Evolutionary conservation across 2,888 invertebrate species (phyloP).

Genomic region (Morpho helenor): DNA sequence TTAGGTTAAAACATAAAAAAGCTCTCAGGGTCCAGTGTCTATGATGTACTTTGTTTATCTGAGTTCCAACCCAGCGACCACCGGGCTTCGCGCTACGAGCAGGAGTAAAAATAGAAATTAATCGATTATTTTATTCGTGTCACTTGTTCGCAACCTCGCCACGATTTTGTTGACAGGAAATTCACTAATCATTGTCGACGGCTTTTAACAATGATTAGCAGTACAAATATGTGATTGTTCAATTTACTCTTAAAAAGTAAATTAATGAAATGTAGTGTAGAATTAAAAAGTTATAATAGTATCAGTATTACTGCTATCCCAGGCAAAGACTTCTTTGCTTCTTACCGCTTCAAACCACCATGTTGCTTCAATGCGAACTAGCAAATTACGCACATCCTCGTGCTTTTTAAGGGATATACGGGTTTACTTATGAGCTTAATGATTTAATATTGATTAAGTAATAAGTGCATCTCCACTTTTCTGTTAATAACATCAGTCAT

Average conservation of each 20-base stretch:
- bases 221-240: too few species aligned
- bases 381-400: too few species aligned
- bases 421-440: too few species aligned
- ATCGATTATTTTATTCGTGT: slow-evolving; percentile 75
- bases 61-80: slow-evolving; percentile 43
- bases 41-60: slow-evolving; percentile 46
- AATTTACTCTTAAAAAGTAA: neutral
- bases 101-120: slow-evolving; percentile 73
- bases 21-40: slow-evolving; percentile 41
- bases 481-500: too few species aligned
- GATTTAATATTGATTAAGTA: too few species aligned
- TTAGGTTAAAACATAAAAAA: slow-evolving; percentile 41
- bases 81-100: slow-evolving; percentile 39
- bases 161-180: slow-evolving; percentile 36
- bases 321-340: too few species aligned
- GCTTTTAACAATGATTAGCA: neutral
- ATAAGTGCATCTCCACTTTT: too few species aligned
- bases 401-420: too few species aligned
- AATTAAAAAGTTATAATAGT: neutral
- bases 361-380: too few species aligned
- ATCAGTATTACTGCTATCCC: too few species aligned
- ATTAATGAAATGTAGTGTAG: neutral
- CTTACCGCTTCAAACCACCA: too few species aligned
- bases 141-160: slow-evolving; percentile 53
- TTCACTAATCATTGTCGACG: slow-evolving; percentile 14